Evolutionary conservation across 2,888 invertebrate species (phyloP), one percentile per base, ranked within the genome.

Genomic region (Drosophila mercatorum): DNA sequence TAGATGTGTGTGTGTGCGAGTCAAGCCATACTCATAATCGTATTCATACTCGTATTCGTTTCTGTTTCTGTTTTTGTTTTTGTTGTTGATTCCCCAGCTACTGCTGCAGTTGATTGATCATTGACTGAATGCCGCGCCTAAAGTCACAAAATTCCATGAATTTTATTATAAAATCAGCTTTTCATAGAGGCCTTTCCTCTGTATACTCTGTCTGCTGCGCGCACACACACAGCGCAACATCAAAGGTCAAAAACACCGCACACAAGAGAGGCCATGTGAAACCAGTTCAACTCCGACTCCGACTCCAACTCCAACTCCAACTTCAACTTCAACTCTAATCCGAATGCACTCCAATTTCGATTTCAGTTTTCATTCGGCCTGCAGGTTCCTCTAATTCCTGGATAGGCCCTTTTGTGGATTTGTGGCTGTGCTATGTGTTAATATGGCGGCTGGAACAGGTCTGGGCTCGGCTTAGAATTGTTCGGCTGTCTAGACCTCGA

Each of bases 41-140:
- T 59, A 53, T 68, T 67, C 28, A 51, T 60, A 38, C 58, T 63
- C 11, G 22, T 22, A 11, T 22, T 22, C 4, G 43, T 57, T 40
- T 64, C 75, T 49, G 57, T 78, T 55, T 49, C 68, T 26, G 60
- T 64, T 67, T 64, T 72, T 49, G 57, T 78, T 55, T 49, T 72
- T 26, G 60, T 64, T 67, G 63, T 68, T 61, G 66, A 51, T 72
- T 67, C 64, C 57, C 53, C 52, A 41, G 55, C 55, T 64, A 46
- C 63, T 78, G 78, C 74, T 73, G 83, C 87, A 84, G 74, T 84
- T 84, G 83, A 84, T 84, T 84, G 83, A 84, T 87, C 83, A 79
- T 87, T 82, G 70, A 68, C 64, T 68, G 57, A 62, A 62, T 72
- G 88, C 88, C 83, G 82, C 88, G 76, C 88, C 83, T 82, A 80